Evolutionary conservation across 2,888 invertebrate genomes (phyloP).

Genomic region (Melieria picta): DNA sequence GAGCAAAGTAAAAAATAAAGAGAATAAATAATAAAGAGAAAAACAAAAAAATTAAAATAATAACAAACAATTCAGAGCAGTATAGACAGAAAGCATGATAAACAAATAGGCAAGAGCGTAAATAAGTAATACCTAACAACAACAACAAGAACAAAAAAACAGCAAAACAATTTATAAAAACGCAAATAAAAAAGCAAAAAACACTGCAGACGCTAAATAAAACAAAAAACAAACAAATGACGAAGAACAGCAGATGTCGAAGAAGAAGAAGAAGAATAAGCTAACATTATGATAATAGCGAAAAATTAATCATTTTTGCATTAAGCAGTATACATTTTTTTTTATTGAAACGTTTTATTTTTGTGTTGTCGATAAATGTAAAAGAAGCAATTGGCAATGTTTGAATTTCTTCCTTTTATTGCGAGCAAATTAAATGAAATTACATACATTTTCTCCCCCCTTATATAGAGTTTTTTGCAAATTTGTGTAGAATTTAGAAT

Average conservation of each 20-base stretch:
- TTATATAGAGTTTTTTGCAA: constrained; percentile 8
- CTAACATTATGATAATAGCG: too few relatives aligned
- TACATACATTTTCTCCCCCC: too few relatives aligned
- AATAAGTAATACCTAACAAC: constrained; percentile 53
- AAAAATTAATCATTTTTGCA: too few relatives aligned
- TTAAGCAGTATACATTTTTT: too few relatives aligned
- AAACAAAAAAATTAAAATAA: constrained; percentile 41
- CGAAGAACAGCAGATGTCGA: not conserved
- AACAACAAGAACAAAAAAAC: constrained; percentile 59
- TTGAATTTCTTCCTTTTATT: too few relatives aligned
- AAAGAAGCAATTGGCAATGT: too few relatives aligned
- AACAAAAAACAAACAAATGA: constrained; percentile 24
- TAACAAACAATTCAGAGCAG: constrained; percentile 36
- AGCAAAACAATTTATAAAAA: constrained; percentile 39
- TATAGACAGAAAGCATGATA: constrained; percentile 48
- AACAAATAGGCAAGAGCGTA: constrained; percentile 44
- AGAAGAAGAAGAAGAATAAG: too few relatives aligned
- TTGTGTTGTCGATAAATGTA: too few relatives aligned
- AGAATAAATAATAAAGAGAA: constrained; percentile 52
- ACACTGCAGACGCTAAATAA: constrained; percentile 11
- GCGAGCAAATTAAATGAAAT: too few relatives aligned
- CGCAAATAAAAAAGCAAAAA: constrained; percentile 27
- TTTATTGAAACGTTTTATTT: too few relatives aligned
- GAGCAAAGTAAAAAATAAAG: constrained; percentile 17
- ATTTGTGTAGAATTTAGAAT: constrained; percentile 14